These are phyloP conservation scores for Phylloscopus whistleri DNA, from an alignment of 2,113 vertebrate genomes.

Conservation along the genomic window DNA sequence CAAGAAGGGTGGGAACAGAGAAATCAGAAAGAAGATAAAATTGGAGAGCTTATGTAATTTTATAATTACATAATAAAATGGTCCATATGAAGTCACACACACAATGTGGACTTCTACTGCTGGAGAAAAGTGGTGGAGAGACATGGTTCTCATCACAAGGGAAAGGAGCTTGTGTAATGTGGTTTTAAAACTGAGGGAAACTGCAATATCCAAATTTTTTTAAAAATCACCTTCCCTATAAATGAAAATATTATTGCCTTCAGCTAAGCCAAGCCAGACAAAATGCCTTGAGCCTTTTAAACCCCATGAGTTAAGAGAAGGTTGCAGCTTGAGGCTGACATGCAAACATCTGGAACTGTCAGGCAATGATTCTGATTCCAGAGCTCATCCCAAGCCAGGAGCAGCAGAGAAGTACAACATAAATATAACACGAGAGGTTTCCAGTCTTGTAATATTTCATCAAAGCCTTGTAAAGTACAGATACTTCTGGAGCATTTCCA, in stretches of 20 bases:
- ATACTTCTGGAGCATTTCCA: background rate
- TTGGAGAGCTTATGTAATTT: background rate
- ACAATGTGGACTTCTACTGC: background rate
- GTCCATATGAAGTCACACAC: background rate
- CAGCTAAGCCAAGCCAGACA: background rate
- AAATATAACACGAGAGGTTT: background rate
- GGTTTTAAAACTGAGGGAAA: background rate
- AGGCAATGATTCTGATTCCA: background rate
- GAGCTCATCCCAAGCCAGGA: background rate
- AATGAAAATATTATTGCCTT: background rate
- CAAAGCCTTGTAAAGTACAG: slow-evolving; percentile 1
- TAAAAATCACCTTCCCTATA: background rate
- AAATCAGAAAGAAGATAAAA: background rate
- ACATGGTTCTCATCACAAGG: background rate
- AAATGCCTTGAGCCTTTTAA: background rate
- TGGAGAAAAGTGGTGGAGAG: background rate
- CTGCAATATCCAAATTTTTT: background rate
- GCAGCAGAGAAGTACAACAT: background rate
- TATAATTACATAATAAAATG: too few relatives aligned
- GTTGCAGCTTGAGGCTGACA: background rate
- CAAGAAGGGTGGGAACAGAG: background rate
- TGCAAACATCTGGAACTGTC: background rate
- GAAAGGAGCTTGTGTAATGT: background rate
- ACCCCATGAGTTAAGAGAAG: background rate
- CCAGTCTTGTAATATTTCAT: slow-evolving; percentile 11